Evolutionary conservation across 2,113 vertebrate genomes (phyloP), one percentile per base, ranked within the genome.

Genomic region (Pangasianodon gigas): DNA sequence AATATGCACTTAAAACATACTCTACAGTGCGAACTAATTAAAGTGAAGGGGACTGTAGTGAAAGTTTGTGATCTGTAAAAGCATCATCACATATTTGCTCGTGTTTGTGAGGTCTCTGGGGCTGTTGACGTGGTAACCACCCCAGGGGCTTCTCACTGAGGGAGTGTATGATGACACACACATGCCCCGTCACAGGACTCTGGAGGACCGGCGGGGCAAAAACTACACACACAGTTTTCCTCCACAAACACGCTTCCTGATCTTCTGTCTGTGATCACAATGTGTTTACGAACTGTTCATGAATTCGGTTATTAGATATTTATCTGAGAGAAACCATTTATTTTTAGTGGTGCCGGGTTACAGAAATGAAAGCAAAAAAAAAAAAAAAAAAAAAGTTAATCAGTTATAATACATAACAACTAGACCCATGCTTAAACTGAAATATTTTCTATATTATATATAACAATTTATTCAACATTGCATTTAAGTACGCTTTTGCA

Each of bases 111-210:
- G 32, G 67, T 62, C 65, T 19, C 60, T 10, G 1, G 69, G 79
- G 62, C 44, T 10, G 46, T 75, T 37, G 18, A 29, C 44, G 51
- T 46, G 29, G 88, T 71, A 75, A 89, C 54, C 8, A 29, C 67
- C 26, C 41, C 67, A 51, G 67, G 37, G 67, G 54, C 41, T 54
- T 60, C 14, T 71, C 24, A 44, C 41, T 19, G 4, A 60, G 67
- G 79, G 87, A 89, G 87, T 21, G 21, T 41, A 51, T 32, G 77
- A 82, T 69, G 54, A 37, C 62, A 54, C 60, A 41, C 37, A 54
- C 58, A 44, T n/a, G 51, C n/a, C 4, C 8, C n/a, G 80, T 82
- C 87, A 65, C 11, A 37, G 29, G 58, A 69, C 81, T 32, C 62
- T n/a, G 32, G 26, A 69, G 80, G 41, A 19, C 1, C 62, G 29